Percentiles rank a stretch among this genome's conserved stretches.
These are phyloP conservation scores for Drosophila setosimentum DNA, from an alignment of 2,888 invertebrate genomes.

Conservation along the genomic window DNA sequence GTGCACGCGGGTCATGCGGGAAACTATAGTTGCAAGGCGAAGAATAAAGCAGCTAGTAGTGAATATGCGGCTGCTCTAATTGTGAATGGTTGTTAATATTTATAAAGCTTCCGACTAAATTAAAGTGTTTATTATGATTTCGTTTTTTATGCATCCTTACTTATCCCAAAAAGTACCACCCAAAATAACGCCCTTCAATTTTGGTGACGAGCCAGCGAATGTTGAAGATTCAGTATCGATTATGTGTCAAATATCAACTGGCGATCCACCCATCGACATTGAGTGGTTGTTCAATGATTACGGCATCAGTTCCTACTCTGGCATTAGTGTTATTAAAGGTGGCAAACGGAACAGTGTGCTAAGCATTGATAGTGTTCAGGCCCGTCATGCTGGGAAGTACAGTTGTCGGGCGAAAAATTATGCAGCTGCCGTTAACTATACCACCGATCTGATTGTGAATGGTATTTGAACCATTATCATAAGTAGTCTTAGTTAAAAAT, in stretches of 20 bases:
- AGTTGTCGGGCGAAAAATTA: slow-evolving; percentile 90
- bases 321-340: slow-evolving; percentile 83
- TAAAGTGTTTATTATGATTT: slow-evolving; percentile 37
- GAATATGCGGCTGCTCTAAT: slow-evolving; percentile 89
- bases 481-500: not conserved
- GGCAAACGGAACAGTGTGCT: slow-evolving; percentile 88
- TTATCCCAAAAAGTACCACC: slow-evolving; percentile 49
- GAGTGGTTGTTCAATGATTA: slow-evolving; percentile 87
- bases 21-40: slow-evolving; percentile 91
- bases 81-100: slow-evolving; percentile 87
- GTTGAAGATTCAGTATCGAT: slow-evolving; percentile 90
- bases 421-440: slow-evolving; percentile 89
- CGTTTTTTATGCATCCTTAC: slow-evolving; percentile 1
- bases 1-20: slow-evolving; percentile 90
- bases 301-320: slow-evolving; percentile 83
- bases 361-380: slow-evolving; percentile 88
- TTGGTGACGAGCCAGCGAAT: slow-evolving; percentile 90
- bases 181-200: slow-evolving; percentile 91
- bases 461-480: slow-evolving; percentile 85
- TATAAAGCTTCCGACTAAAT: not conserved
- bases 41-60: slow-evolving; percentile 86
- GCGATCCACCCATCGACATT: slow-evolving; percentile 89
- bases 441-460: slow-evolving; percentile 90
- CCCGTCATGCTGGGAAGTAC: slow-evolving; percentile 90
- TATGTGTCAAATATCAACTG: slow-evolving; percentile 90